Evolutionary conservation across 2,113 vertebrate genomes (phyloP).

Genomic region (Hypomesus transpacificus): DNA sequence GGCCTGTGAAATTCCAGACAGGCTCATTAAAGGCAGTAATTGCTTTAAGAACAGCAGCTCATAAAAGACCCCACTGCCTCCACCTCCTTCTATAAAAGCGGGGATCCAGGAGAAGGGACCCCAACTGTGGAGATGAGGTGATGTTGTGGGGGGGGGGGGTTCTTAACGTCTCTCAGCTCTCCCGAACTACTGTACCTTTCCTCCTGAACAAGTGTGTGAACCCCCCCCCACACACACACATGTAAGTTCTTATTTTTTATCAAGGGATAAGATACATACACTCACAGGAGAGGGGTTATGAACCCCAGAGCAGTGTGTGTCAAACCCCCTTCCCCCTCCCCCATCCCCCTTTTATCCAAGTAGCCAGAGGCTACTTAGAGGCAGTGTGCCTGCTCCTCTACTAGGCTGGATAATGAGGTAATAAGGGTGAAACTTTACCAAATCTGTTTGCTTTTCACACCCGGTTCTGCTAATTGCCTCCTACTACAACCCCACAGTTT

Average conservation of each 20-base stretch:
- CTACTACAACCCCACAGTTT: constrained; percentile 46
- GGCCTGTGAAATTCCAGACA: constrained; percentile 53
- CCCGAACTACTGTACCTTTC: background rate
- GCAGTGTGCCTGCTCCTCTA: constrained; percentile 12
- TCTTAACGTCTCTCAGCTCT: constrained; percentile 25
- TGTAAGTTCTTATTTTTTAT: no score
- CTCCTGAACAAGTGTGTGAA: constrained; percentile 33
- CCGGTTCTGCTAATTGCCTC: constrained; percentile 49
- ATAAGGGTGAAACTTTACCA: constrained; percentile 52
- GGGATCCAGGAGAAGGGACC: constrained; percentile 6
- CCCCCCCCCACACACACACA: constrained; percentile 29
- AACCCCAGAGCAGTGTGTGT: constrained; percentile 64
- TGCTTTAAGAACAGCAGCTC: constrained; percentile 50
- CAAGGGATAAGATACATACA: constrained; percentile 15
- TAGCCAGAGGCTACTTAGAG: constrained; percentile 26
- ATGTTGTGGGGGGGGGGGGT: constrained; percentile 21
- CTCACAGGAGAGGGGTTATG: constrained; percentile 45
- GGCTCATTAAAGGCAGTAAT: constrained; percentile 63
- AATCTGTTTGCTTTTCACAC: constrained; percentile 61
- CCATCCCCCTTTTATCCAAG: constrained; percentile 12
- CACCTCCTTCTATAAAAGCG: constrained; percentile 38
- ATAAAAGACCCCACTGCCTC: constrained; percentile 42
- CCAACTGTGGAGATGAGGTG: constrained; percentile 6
- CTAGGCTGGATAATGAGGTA: constrained; percentile 51
- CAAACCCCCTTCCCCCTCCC: constrained; percentile 8